Evolutionary conservation across 2,113 vertebrate species (phyloP).

Genomic region (Pseudonaja textilis): DNA sequence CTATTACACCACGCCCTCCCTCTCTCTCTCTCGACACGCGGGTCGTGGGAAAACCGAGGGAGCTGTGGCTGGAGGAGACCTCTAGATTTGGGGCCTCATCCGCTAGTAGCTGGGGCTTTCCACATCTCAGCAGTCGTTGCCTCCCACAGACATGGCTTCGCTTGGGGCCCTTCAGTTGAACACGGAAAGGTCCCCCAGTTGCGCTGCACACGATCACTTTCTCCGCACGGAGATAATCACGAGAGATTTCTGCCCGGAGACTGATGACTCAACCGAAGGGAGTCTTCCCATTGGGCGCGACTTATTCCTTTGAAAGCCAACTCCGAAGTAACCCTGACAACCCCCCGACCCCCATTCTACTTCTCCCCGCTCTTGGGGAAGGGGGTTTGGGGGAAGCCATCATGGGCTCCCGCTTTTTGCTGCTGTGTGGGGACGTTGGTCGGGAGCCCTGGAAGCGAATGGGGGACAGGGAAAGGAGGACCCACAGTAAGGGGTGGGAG

Average conservation of each 20-base stretch:
- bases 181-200: neutral
- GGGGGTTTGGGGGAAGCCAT: neutral
- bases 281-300: neutral
- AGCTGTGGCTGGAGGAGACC: neutral
- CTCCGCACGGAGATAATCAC: neutral
- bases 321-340: neutral
- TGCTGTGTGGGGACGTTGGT: too few relatives aligned
- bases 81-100: neutral
- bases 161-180: too few relatives aligned
- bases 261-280: neutral
- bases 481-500: too few relatives aligned
- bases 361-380: neutral
- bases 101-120: neutral
- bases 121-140: neutral
- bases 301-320: neutral
- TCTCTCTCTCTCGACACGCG: neutral
- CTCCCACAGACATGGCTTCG: too few relatives aligned
- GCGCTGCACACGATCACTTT: neutral
- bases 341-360: accelerated
- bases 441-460: neutral
- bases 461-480: too few relatives aligned
- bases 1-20: too few relatives aligned
- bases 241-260: neutral
- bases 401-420: too few relatives aligned
- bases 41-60: neutral